Percentiles rank a stretch among this genome's conserved stretches.
Evolutionary conservation across 2,797 vertebrate species (phyloP).

Genomic region (Rhincodon typus): DNA sequence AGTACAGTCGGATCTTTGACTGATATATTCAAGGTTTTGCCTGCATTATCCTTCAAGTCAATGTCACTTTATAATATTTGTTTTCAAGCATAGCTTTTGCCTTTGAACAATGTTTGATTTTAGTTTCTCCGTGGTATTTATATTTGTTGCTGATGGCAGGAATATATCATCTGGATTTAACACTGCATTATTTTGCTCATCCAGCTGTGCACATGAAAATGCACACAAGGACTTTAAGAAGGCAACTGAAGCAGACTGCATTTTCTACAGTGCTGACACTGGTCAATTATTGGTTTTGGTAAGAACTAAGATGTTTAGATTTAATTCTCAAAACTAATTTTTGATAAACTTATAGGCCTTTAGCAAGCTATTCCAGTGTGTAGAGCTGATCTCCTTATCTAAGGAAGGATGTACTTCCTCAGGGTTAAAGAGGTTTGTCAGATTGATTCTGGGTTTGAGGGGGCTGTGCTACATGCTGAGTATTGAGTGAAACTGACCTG

Average conservation of each 20-base stretch:
- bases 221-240: constrained; percentile 98
- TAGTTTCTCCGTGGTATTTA: neutral
- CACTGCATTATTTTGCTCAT: constrained; percentile 42
- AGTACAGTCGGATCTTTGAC: too few species aligned
- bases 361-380: too few species aligned
- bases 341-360: neutral
- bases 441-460: neutral
- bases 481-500: neutral
- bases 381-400: neutral
- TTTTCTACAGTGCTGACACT: constrained; percentile 82
- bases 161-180: constrained; percentile 38
- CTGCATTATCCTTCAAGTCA: neutral
- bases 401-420: neutral
- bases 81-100: constrained; percentile 21
- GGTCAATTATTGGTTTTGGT: constrained; percentile 86
- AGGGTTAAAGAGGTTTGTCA: neutral
- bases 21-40: neutral
- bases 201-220: constrained; percentile 83
- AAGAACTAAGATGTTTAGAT: constrained; percentile 44
- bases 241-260: constrained; percentile 84
- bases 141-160: neutral
- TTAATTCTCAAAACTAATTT: neutral
- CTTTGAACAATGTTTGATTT: constrained; percentile 26
- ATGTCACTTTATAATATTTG: neutral
- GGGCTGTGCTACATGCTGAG: neutral